phyloP scores from a whole-genome alignment of 2,888 invertebrate genomes.

The Ichneumoninae sp. region DNA sequence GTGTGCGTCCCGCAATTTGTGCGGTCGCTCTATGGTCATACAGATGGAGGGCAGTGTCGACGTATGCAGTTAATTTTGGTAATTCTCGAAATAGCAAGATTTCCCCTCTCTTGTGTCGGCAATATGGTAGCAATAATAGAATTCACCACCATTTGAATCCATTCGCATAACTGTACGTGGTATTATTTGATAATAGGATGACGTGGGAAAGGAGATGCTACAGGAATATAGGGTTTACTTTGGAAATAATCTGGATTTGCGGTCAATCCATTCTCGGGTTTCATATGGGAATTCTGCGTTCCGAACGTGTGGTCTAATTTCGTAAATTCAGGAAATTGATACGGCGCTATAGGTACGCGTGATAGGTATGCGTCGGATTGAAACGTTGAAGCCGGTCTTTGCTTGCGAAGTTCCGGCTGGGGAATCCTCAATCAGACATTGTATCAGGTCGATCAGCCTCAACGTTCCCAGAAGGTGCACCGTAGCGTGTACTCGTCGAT shows the following conservation, averaged over 20 bases:
- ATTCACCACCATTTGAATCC: not conserved
- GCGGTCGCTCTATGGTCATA: not conserved
- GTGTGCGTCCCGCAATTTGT: constrained; percentile 5
- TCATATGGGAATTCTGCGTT: constrained; percentile 7
- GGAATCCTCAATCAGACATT: not conserved
- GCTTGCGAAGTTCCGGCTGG: not conserved
- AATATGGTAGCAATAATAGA: constrained; percentile 10
- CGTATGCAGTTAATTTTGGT: constrained; percentile 44
- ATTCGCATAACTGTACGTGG: not conserved
- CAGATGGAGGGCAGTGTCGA: not conserved
- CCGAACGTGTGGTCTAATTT: not conserved
- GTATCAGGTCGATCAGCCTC: not conserved
- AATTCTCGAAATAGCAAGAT: constrained; percentile 39
- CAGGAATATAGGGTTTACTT: constrained; percentile 13
- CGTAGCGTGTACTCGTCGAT: not conserved
- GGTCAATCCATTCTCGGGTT: not conserved
- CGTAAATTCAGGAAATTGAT: constrained; percentile 23
- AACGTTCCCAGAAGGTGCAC: not conserved
- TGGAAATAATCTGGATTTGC: constrained; percentile 14
- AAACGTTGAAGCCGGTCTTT: not conserved
- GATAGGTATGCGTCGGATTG: not conserved
- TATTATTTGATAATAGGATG: not conserved
- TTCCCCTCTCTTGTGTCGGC: constrained; percentile 22
- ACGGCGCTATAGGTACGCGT: not conserved
- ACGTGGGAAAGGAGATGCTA: not conserved